Evolutionary conservation across 2,888 invertebrate species (phyloP), one percentile per base, ranked within the genome.

Genomic region (Leptinotarsa juncta): DNA sequence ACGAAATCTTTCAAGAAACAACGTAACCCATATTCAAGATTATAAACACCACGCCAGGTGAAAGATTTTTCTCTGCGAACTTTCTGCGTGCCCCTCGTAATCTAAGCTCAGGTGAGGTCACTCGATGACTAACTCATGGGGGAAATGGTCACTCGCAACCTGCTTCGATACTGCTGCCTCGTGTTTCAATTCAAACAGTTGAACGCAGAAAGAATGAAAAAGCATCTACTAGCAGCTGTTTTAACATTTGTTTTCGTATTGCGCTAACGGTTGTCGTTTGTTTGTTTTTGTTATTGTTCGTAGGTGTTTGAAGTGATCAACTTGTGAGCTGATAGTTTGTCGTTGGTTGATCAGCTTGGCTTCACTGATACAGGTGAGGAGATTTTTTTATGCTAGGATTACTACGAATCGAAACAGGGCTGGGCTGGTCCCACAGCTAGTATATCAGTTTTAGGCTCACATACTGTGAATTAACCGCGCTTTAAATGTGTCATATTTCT

Each of bases 71-170:
- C 42, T 42, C 42, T 42, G 4, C 16, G 3, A 32, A 42, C 62
- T 62, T 62, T 32, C 62, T 14, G 62, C 16, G 15, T 32, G 10
- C 62, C 62, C 42, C 62, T 62, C 62, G 62, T 62, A 62, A 0
- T n/a, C 5, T 3, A 32, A 23, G 20, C 62, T 1, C 62, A 62
- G 62, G 62, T 62, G 62, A 42, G 62, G 57, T 57, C 62, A 62
- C 62, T n/a, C 42, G 32, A 32, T 62, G 62, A 62, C n/a, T 62
- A 62, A 62, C 62, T 32, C 42, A 62, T 14, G 62, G 62, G 62
- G 62, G 62, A n/a, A 62, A 32, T 62, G 62, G 62, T 62, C 62
- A 62, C 42, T 62, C 62, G 62, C 62, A 42, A 42, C 62, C 26
- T 62, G 62, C 62, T 62, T 62, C 62, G 62, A 62, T 62, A 32